Conservation (phyloP, 2,797 vertebrate genomes). For the Benthosema pterotum region DNA sequence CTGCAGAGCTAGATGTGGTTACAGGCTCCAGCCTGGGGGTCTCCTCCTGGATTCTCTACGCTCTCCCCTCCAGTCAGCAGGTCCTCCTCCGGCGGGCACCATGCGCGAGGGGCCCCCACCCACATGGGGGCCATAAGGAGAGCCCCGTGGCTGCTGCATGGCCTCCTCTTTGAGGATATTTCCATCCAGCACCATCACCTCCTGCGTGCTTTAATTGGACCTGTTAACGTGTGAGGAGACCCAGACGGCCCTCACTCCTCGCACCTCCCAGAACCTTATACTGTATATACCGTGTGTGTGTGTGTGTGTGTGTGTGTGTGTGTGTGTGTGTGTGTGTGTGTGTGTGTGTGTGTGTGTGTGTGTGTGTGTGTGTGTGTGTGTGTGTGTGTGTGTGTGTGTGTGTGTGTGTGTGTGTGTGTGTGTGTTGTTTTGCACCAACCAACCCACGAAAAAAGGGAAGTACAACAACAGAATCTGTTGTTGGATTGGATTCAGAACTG, state of each 20-base stretch:
- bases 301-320: no score
- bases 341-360: no score
- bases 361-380: no score
- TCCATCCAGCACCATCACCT: constrained; percentile 24
- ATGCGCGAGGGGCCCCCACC: constrained; percentile 36
- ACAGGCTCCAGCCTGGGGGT: constrained; percentile 15
- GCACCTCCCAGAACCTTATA: constrained; percentile 22
- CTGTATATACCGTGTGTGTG: background rate
- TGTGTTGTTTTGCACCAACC: no score
- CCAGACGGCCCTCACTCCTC: constrained; percentile 34
- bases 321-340: no score
- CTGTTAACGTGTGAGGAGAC: constrained; percentile 68
- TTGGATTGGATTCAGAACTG: no score
- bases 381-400: no score
- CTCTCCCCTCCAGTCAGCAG: constrained; percentile 46
- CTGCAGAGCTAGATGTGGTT: constrained; percentile 25
- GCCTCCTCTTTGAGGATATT: constrained; percentile 21
- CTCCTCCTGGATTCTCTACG: no score
- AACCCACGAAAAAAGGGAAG: no score
- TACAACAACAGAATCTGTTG: no score
- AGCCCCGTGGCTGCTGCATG: constrained; percentile 9
- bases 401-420: no score
- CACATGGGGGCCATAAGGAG: constrained; percentile 38
- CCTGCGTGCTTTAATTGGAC: constrained; percentile 58
- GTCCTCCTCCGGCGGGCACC: constrained; percentile 60